Percentiles rank a stretch among this genome's conserved stretches.
Conservation (phyloP, 2,113 vertebrate species). For the Bettongia penicillata region DNA sequence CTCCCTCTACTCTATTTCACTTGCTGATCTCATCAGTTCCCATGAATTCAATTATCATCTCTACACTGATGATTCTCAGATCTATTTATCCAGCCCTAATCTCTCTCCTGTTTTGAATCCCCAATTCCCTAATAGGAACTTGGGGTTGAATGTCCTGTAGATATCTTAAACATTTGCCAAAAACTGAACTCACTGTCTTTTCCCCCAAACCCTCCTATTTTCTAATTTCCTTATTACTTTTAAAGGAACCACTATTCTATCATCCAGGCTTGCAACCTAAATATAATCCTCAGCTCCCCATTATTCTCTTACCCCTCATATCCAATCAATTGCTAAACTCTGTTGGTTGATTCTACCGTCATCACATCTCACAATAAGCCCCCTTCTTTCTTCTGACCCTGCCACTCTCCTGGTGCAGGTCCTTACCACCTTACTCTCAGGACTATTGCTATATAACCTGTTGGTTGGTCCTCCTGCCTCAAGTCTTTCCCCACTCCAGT, state of each 20-base stretch:
- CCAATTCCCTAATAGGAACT: no score
- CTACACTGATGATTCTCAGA: no score
- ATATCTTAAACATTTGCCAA: no score
- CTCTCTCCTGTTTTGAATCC: no score
- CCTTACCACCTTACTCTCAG: not conserved
- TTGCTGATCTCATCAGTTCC: not conserved
- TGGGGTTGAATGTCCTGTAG: no score
- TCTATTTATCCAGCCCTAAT: no score
- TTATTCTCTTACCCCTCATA: not conserved
- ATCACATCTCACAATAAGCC: not conserved
- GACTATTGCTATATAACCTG: not conserved
- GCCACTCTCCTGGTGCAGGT: not conserved
- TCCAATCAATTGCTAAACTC: not conserved
- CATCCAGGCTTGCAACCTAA: no score
- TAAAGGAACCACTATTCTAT: no score
- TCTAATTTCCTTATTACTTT: no score
- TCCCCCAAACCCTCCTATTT: no score
- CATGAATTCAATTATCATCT: no score
- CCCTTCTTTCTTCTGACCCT: not conserved
- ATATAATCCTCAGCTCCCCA: not conserved
- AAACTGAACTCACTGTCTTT: no score
- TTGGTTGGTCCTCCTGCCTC: not conserved
- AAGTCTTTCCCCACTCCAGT: not conserved
- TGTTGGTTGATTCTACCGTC: not conserved
- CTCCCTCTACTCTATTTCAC: not conserved